Evolutionary conservation across 2,113 vertebrate genomes (phyloP), one percentile per base, ranked within the genome.

Genomic region (Polypterus bichir): DNA sequence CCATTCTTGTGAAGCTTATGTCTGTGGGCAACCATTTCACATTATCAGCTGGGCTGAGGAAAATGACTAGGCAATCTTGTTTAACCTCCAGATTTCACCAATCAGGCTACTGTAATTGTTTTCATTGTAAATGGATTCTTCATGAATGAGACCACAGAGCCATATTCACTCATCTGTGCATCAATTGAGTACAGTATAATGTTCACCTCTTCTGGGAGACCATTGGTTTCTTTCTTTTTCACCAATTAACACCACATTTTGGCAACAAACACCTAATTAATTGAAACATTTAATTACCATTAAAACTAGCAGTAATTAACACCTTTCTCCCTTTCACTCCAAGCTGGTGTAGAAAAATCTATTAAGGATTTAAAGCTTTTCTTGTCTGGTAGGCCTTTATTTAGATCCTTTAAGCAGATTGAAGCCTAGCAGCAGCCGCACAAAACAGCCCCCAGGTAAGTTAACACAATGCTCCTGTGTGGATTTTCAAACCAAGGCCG

Each of bases 291-390:
- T 86, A 86, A 89, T 91, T 90, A 88, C 88, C 88, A 86, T 84
- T 72, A 88, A 88, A 85, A 83, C 84, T 77, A 87, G 84, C 74
- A 76, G 83, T 92, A 92, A 96, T 93, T 92, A 94, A 91, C 86
- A 87, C 85, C 79, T 88, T 89, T 83, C 70, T 73, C 66, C 76
- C 63, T 74, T 71, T 66, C 65, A 73, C 71, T 76, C 78, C 68
- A 70, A 84, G 76, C 79, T 65, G 60, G 57, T 7, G 59, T 76
- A 72, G 78, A 76, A 77, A 84, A 84, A 81, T 83, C 79, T 85
- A 83, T 85, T 83, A 85, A 78, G 71, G 73, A 66, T 81, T 71
- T 76, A 78, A 77, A 76, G 57, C 59, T 62, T 74, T 63, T 74
- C 79, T 78, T 69, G 79, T 79, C 80, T 77, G 75, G 71, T 71